Conservation (phyloP, 2,797 vertebrate genomes). For the Acanthopagrus latus region DNA sequence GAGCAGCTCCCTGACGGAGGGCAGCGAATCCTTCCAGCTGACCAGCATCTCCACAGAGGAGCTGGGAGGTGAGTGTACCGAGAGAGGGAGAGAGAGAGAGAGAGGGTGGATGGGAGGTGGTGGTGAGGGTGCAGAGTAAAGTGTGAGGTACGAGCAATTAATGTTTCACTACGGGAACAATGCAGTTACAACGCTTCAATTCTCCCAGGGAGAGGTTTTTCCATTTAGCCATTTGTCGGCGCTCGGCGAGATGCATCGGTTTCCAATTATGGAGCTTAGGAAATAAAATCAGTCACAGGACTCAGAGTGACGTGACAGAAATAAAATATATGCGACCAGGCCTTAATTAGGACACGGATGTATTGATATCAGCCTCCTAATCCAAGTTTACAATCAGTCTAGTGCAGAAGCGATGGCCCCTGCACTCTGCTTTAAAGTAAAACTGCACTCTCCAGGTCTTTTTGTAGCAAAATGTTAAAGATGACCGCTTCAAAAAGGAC, state of each 20-base stretch:
- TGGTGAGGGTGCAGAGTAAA: slow-evolving; percentile 25
- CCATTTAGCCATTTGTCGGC: slow-evolving; percentile 61
- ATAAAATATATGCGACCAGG: slow-evolving; percentile 11
- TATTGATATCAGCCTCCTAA: slow-evolving; percentile 28
- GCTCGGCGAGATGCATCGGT: slow-evolving; percentile 69
- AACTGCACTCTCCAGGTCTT: neutral
- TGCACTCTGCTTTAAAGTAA: neutral
- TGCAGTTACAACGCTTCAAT: slow-evolving; percentile 55
- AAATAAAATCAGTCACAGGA: slow-evolving; percentile 61
- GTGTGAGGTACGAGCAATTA: slow-evolving; percentile 63
- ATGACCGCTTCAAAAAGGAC: neutral
- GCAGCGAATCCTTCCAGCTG: slow-evolving; percentile 93
- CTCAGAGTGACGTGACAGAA: slow-evolving; percentile 41
- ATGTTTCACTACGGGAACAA: slow-evolving; percentile 64
- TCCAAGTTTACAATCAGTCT: slow-evolving; percentile 33
- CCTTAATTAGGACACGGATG: slow-evolving; percentile 6
- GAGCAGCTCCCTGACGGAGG: slow-evolving; percentile 92
- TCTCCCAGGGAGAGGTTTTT: slow-evolving; percentile 59
- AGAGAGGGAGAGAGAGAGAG: neutral
- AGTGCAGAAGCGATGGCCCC: neutral
- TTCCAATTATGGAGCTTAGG: slow-evolving; percentile 66
- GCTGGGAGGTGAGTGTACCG: slow-evolving; percentile 89
- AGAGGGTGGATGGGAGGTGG: neutral
- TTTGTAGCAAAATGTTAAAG: no score
- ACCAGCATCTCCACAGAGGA: slow-evolving; percentile 96